Percentiles rank a stretch among this genome's conserved stretches.
phyloP scores from a whole-genome alignment of 2,888 invertebrate genomes.

The Allacma fusca region DNA sequence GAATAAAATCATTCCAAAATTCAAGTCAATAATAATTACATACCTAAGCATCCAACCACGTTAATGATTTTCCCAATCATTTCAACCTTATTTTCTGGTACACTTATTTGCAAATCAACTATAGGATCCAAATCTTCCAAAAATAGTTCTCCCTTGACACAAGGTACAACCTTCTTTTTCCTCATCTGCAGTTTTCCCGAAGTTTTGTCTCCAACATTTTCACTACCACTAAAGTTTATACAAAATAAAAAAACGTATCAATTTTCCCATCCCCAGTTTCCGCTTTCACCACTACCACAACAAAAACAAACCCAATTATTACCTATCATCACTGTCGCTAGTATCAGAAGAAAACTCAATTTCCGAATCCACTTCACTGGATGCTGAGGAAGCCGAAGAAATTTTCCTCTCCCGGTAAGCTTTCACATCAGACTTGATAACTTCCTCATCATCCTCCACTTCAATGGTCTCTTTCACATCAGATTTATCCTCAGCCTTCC shows the following conservation, averaged over 20 bases:
- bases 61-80: conserved; percentile 77
- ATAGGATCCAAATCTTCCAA: conserved; percentile 81
- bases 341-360: conserved; percentile 13
- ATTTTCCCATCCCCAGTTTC: too few species aligned
- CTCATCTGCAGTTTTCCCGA: not conserved
- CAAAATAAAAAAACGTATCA: too few species aligned
- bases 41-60: conserved; percentile 77
- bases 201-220: conserved; percentile 18
- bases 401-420: not conserved
- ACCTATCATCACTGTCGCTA: conserved; percentile 19
- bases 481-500: not conserved
- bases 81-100: conserved; percentile 77
- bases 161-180: conserved; percentile 50
- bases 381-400: not conserved
- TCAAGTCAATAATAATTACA: too few species aligned
- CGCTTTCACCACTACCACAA: too few species aligned
- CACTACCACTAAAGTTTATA: not conserved
- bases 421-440: not conserved
- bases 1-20: too few species aligned
- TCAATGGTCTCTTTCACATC: not conserved
- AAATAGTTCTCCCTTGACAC: conserved; percentile 69
- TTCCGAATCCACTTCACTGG: not conserved
- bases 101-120: conserved; percentile 79
- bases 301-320: too few species aligned
- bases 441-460: not conserved